Percentiles rank a stretch among this genome's conserved stretches.
Evolutionary conservation across 2,797 vertebrate species (phyloP).

Genomic region (Phoxinus dragarum): DNA sequence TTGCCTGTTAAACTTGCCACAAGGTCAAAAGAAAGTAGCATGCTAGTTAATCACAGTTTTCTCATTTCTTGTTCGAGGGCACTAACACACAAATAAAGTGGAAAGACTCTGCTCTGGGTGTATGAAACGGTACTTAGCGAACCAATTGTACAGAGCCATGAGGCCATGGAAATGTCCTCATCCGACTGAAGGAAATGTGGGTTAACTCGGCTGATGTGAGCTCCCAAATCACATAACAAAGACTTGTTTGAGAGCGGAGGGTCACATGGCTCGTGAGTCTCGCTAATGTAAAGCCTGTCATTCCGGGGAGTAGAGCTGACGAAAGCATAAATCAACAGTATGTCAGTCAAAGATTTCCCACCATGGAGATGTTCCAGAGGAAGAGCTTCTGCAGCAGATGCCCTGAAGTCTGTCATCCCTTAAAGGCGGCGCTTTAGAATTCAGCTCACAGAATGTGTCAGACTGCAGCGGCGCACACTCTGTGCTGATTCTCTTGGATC

Average conservation of each 20-base stretch:
- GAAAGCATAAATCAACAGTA: slow-evolving; percentile 34
- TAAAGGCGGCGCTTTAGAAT: slow-evolving; percentile 42
- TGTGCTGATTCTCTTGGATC: slow-evolving; percentile 41
- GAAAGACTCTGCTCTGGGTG: neutral
- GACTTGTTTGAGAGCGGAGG: neutral
- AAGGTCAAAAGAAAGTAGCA: neutral
- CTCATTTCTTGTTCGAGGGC: neutral
- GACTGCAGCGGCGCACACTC: slow-evolving; percentile 28
- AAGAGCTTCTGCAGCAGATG: slow-evolving; percentile 34
- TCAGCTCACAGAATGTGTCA: slow-evolving; percentile 43
- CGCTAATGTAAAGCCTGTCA: slow-evolving; percentile 19
- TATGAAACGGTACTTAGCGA: neutral
- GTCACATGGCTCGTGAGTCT: slow-evolving; percentile 20
- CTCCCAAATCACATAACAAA: slow-evolving; percentile 22
- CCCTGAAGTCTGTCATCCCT: slow-evolving; percentile 40
- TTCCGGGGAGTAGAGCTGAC: slow-evolving; percentile 8
- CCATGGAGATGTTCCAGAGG: slow-evolving; percentile 23
- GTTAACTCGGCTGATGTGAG: neutral
- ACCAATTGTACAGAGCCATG: neutral
- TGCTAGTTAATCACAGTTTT: neutral
- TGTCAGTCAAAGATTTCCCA: slow-evolving; percentile 40
- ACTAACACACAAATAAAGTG: neutral
- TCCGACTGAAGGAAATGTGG: slow-evolving; percentile 17
- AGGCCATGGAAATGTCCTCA: slow-evolving; percentile 9
- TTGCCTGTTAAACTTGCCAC: neutral